Percentiles rank a stretch among this genome's conserved stretches.
These are phyloP conservation scores for Lathronympha strigana DNA, from an alignment of 2,888 invertebrate genomes.

Conservation along the genomic window DNA sequence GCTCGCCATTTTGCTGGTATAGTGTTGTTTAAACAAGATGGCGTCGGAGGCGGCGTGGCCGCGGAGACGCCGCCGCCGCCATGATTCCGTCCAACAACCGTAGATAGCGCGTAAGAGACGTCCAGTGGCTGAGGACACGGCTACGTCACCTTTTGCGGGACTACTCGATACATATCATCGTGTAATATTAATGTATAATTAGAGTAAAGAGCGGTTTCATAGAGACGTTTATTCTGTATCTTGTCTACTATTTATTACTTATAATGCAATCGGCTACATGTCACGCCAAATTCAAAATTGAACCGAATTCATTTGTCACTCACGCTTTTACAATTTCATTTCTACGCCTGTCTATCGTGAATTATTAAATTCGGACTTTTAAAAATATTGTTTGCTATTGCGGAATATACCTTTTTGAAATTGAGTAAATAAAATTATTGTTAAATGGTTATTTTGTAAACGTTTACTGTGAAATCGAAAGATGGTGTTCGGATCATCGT, in stretches of 20 bases:
- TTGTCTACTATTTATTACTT: constrained; percentile 71
- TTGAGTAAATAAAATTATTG: constrained; percentile 44
- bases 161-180: constrained; percentile 90
- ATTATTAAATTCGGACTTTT: constrained; percentile 40
- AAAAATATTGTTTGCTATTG: not conserved
- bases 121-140: constrained; percentile 84
- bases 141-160: constrained; percentile 85
- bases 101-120: constrained; percentile 85
- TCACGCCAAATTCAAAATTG: constrained; percentile 70
- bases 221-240: constrained; percentile 84
- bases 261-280: constrained; percentile 80
- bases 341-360: constrained; percentile 48
- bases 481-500: constrained; percentile 65
- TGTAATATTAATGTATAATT: constrained; percentile 86
- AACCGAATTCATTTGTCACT: constrained; percentile 59
- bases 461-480: constrained; percentile 75
- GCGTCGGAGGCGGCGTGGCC: constrained; percentile 48
- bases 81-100: constrained; percentile 85
- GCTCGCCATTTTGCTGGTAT: constrained; percentile 54
- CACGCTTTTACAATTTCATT: constrained; percentile 65
- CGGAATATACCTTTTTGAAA: not conserved
- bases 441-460: constrained; percentile 68
- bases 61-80: constrained; percentile 73
- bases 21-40: constrained; percentile 45
- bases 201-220: constrained; percentile 83